Evolutionary conservation across 2,888 invertebrate species (phyloP).

Genomic region (Calliphora vomitoria): DNA sequence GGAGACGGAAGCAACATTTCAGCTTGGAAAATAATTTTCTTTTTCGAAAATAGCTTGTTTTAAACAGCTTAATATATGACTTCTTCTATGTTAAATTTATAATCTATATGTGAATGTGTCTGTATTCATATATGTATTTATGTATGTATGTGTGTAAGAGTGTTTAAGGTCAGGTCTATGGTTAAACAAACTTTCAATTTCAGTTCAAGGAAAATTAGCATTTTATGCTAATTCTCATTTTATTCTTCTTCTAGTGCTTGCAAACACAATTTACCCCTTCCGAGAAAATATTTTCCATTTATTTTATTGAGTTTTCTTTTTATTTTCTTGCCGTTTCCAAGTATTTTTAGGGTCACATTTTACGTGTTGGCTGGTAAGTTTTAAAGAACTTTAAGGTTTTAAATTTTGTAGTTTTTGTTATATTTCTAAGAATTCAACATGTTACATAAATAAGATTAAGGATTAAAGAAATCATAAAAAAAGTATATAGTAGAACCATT

Average conservation of each 20-base stretch:
- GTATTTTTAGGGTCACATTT: neutral
- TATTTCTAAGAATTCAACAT: neutral
- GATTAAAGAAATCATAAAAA: neutral
- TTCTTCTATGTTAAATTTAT: neutral
- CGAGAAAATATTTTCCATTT: neutral
- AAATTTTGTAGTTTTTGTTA: neutral
- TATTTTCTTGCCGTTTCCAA: neutral
- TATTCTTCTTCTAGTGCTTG: neutral
- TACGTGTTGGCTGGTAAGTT: neutral
- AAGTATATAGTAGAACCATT: too few species aligned
- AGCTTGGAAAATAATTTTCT: neutral
- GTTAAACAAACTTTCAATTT: conserved; percentile 41
- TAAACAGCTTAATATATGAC: conserved; percentile 37
- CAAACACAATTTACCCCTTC: conserved; percentile 23
- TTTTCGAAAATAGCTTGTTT: conserved; percentile 33
- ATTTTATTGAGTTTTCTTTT: neutral
- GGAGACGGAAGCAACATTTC: neutral
- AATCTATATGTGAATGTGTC: neutral
- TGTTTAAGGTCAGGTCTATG: conserved; percentile 22
- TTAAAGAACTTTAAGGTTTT: neutral
- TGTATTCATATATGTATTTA: neutral
- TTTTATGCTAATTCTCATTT: conserved; percentile 59
- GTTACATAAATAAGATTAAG: neutral
- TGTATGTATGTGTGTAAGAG: neutral
- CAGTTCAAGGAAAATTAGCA: conserved; percentile 44